These are phyloP conservation scores for Colossoma macropomum DNA, from an alignment of 2,113 vertebrate genomes.

Conservation along the genomic window DNA sequence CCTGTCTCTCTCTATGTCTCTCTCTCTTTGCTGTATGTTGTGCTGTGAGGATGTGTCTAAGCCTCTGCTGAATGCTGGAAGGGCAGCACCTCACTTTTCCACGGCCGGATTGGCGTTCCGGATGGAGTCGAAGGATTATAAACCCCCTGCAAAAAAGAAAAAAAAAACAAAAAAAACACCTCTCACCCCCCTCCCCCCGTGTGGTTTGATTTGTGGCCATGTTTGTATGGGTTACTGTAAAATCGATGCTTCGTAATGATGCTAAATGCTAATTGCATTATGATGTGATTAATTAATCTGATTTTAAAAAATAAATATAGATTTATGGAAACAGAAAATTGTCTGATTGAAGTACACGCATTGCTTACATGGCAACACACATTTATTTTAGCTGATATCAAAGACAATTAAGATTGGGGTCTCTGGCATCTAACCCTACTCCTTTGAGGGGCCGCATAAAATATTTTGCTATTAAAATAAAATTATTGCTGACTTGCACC, in stretches of 20 bases:
- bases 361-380: background rate
- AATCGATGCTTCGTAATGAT: conserved; percentile 60
- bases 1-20: background rate
- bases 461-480: background rate
- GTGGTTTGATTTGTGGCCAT: conserved; percentile 56
- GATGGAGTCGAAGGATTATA: conserved; percentile 9
- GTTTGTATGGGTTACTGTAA: conserved; percentile 61
- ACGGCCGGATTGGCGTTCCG: background rate
- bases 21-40: background rate
- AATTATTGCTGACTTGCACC: background rate
- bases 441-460: background rate
- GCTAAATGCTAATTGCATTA: conserved; percentile 62
- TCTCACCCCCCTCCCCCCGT: conserved; percentile 25
- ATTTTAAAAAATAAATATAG: conserved; percentile 65
- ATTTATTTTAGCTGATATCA: background rate
- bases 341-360: conserved; percentile 28
- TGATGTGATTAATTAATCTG: conserved; percentile 64
- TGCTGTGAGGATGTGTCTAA: conserved; percentile 28
- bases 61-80: conserved; percentile 24
- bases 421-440: background rate
- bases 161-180: background rate
- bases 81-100: conserved; percentile 30
- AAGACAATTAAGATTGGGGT: too few relatives aligned
- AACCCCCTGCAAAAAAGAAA: conserved; percentile 20
- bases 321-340: conserved; percentile 56